These are phyloP conservation scores for Epirrhoe alternata DNA, from an alignment of 2,888 invertebrate genomes.

Conservation along the genomic window DNA sequence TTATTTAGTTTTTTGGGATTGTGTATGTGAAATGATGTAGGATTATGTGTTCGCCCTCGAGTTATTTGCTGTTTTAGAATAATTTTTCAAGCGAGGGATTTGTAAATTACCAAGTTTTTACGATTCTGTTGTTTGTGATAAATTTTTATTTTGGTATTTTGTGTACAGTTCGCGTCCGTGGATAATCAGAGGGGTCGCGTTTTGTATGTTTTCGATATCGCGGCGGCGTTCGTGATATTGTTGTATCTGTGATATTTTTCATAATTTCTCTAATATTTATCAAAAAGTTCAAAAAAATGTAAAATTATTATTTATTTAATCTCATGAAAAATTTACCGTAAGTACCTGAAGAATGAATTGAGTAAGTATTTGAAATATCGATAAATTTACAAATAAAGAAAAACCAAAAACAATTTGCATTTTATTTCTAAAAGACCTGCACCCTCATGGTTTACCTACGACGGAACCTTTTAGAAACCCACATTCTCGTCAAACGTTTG, in stretches of 20 bases:
- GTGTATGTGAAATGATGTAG: slow-evolving; percentile 24
- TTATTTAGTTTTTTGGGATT: slow-evolving; percentile 61
- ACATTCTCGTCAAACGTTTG: slow-evolving; percentile 18
- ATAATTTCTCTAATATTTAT: slow-evolving; percentile 48
- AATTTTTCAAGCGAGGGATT: slow-evolving; percentile 64
- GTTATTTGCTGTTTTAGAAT: slow-evolving; percentile 58
- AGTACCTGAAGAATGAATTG: slow-evolving; percentile 49
- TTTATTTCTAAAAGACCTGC: slow-evolving; percentile 44
- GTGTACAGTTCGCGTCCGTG: slow-evolving; percentile 71
- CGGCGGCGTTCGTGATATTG: slow-evolving; percentile 58
- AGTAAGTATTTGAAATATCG: slow-evolving; percentile 47
- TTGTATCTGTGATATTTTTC: slow-evolving; percentile 75
- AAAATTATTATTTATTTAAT: slow-evolving; percentile 66
- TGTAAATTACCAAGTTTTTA: slow-evolving; percentile 75
- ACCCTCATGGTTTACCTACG: no score
- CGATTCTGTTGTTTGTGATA: slow-evolving; percentile 66
- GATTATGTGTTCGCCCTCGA: slow-evolving; percentile 32
- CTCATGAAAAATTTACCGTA: slow-evolving; percentile 77
- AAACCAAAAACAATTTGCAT: slow-evolving; percentile 52
- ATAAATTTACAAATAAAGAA: slow-evolving; percentile 80
- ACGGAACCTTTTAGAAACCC: slow-evolving; percentile 1
- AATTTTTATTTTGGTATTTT: slow-evolving; percentile 75
- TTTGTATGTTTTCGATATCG: slow-evolving; percentile 67
- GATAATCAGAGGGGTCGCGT: slow-evolving; percentile 70
- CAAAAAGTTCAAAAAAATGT: slow-evolving; percentile 72